phyloP scores from a whole-genome alignment of 2,888 invertebrate species.

The Trilocha varians region DNA sequence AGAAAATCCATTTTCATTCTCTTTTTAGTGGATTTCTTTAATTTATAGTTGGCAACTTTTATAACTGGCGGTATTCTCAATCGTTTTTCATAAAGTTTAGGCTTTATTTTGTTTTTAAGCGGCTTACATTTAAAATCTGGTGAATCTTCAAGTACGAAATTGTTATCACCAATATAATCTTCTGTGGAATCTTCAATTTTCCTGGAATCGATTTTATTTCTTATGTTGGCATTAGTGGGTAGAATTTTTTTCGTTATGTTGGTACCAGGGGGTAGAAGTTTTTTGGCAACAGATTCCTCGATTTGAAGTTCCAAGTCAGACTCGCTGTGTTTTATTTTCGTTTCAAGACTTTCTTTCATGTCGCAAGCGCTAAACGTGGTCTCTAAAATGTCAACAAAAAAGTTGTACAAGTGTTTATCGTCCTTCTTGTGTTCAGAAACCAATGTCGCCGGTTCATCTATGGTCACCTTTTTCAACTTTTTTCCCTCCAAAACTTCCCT shows the following conservation, averaged over 20 bases:
- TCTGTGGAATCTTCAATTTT: conserved; percentile 5
- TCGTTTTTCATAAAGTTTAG: background rate
- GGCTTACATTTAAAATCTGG: no score
- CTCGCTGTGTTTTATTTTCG: conserved; percentile 6
- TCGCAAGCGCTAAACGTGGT: conserved; percentile 38
- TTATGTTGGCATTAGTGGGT: background rate
- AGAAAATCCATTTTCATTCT: conserved; percentile 29
- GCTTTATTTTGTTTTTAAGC: background rate
- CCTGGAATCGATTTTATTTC: no score
- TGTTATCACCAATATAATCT: background rate
- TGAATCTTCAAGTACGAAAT: background rate
- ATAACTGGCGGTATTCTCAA: background rate
- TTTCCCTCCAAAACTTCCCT: conserved; percentile 20
- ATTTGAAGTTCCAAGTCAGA: conserved; percentile 31
- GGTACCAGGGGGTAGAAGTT: conserved; percentile 8
- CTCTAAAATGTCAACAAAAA: conserved; percentile 46
- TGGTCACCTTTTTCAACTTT: conserved; percentile 12
- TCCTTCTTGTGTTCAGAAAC: conserved; percentile 18
- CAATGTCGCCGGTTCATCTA: conserved; percentile 23
- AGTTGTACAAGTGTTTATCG: conserved; percentile 36
- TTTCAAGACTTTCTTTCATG: conserved; percentile 16
- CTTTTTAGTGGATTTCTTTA: conserved; percentile 11
- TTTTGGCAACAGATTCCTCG: conserved; percentile 31
- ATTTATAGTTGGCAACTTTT: background rate
- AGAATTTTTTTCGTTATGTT: background rate